These are phyloP conservation scores for Oncopodura yosiiana DNA, from an alignment of 1,140 invertebrate species.

Conservation along the genomic window DNA sequence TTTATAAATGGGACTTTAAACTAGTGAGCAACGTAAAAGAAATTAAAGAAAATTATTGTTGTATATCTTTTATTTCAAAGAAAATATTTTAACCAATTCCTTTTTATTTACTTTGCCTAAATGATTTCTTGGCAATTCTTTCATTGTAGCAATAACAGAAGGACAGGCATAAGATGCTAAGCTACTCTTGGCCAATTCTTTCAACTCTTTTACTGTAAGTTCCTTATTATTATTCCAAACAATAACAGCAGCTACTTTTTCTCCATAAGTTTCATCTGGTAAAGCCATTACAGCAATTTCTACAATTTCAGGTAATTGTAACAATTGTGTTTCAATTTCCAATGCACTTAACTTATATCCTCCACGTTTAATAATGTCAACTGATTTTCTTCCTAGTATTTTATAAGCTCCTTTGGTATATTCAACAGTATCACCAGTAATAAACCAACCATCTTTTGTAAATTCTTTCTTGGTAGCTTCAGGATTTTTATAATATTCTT, in stretches of 20 bases:
- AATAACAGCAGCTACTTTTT: slow-evolving; percentile 59
- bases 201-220: slow-evolving; percentile 49
- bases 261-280: slow-evolving; percentile 64
- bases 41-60: slow-evolving; percentile 51
- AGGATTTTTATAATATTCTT: slow-evolving; percentile 63
- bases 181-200: slow-evolving; percentile 47
- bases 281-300: slow-evolving; percentile 70
- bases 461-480: slow-evolving; percentile 59
- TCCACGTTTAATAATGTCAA: slow-evolving; percentile 81
- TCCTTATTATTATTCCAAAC: slow-evolving; percentile 48
- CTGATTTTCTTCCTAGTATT: slow-evolving; percentile 69
- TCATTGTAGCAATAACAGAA: slow-evolving; percentile 48
- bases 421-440: slow-evolving; percentile 66
- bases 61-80: too few species aligned
- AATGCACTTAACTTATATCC: slow-evolving; percentile 76
- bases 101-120: slow-evolving; percentile 72
- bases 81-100: slow-evolving; percentile 44
- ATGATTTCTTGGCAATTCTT: slow-evolving; percentile 56
- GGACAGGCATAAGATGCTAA: slow-evolving; percentile 54
- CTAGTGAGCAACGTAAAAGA: not conserved
- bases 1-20: too few species aligned
- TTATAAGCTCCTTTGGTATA: slow-evolving; percentile 58
- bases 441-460: slow-evolving; percentile 71
- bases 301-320: slow-evolving; percentile 62
- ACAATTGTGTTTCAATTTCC: slow-evolving; percentile 68